A percentile compares a stretch with the other conserved stretches of the same genome.
Conservation (phyloP, 2,113 vertebrate genomes). For the Takifugu flavidus region DNA sequence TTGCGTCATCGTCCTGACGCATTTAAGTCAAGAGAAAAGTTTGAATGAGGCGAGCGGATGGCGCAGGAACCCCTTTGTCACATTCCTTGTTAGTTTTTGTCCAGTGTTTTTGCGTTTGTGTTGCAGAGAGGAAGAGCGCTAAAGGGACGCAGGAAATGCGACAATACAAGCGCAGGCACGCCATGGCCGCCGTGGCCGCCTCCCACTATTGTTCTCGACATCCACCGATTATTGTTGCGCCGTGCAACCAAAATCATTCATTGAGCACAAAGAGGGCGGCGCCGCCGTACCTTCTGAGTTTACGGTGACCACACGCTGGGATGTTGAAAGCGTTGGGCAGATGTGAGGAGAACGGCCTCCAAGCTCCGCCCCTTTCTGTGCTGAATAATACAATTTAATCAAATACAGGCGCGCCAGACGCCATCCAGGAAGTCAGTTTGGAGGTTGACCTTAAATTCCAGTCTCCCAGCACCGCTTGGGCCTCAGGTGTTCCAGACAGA, state of each 20-base stretch:
- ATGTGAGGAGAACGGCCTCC: neutral
- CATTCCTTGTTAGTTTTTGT: slow-evolving; percentile 32
- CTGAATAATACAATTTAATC: no score
- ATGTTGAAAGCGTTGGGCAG: no score
- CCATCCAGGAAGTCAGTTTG: slow-evolving; percentile 4
- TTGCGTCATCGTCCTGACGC: neutral
- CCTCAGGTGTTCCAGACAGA: slow-evolving; percentile 8
- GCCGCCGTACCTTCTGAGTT: slow-evolving; percentile 32
- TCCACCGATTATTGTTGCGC: slow-evolving; percentile 49
- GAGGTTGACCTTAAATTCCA: slow-evolving; percentile 19
- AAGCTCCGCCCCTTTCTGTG: no score
- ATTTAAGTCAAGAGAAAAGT: neutral
- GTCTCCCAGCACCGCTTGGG: slow-evolving; percentile 14
- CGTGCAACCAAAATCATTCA: slow-evolving; percentile 52
- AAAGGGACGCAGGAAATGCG: slow-evolving; percentile 56
- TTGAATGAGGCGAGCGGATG: neutral
- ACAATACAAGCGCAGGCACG: slow-evolving; percentile 49
- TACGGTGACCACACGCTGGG: neutral
- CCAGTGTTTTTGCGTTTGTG: slow-evolving; percentile 30
- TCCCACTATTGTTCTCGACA: slow-evolving; percentile 55
- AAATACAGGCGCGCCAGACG: no score
- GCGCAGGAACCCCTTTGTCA: neutral
- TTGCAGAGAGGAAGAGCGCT: slow-evolving; percentile 53
- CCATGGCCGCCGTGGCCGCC: slow-evolving; percentile 48
- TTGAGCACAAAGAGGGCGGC: slow-evolving; percentile 37